Conservation (phyloP, 2,888 invertebrate species). For the Idaea straminata region DNA sequence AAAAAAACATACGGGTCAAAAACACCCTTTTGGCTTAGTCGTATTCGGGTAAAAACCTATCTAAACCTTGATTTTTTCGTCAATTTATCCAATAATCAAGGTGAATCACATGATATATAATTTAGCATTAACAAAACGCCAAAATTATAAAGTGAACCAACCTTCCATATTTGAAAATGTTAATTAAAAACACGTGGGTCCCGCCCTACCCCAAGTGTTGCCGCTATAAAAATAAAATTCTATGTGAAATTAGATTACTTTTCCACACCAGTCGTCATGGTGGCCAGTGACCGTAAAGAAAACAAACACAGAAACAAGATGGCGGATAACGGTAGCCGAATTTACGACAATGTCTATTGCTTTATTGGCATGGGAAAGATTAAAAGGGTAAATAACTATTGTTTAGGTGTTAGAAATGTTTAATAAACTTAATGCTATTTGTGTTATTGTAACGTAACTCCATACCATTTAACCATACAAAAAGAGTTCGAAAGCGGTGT, state of each 20-base stretch:
- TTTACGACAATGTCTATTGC: conserved; percentile 8
- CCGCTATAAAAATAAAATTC: conserved; percentile 42
- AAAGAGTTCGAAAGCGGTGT: too few relatives aligned
- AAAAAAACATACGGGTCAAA: too few relatives aligned
- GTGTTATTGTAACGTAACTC: too few relatives aligned
- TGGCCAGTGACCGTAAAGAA: conserved; percentile 53
- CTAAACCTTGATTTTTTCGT: too few relatives aligned
- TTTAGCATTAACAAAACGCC: neutral
- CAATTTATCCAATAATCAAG: too few relatives aligned
- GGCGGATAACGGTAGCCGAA: conserved; percentile 42
- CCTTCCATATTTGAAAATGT: conserved; percentile 6
- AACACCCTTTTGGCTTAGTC: too few relatives aligned
- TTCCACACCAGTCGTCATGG: conserved; percentile 46
- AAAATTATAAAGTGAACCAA: conserved; percentile 8
- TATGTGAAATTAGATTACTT: conserved; percentile 66
- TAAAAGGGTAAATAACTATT: neutral
- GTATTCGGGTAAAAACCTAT: too few relatives aligned
- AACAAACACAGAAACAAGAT: conserved; percentile 60
- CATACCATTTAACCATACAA: too few relatives aligned
- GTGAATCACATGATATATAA: neutral
- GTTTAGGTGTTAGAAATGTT: neutral
- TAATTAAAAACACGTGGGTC: conserved; percentile 23
- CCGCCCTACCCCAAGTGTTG: conserved; percentile 34
- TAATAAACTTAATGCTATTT: too few relatives aligned
- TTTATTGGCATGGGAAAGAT: neutral